Base-by-base conservation (phyloP, 2,113 vertebrate genomes). In the Xenus cinereus region DNA sequence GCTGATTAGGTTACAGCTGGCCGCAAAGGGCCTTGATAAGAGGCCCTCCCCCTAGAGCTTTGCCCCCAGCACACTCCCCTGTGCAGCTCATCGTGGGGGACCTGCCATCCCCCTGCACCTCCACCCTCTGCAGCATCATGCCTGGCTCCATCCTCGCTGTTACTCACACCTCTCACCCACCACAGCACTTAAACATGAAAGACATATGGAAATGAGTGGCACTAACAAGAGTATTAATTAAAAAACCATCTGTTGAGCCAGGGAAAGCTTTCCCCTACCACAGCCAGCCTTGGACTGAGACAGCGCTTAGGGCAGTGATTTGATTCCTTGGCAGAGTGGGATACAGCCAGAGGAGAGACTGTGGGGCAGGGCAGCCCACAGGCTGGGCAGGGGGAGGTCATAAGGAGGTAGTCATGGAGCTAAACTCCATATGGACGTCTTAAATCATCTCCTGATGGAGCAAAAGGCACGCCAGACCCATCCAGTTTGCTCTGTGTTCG, bases 151-250 rank as follows among this genome's bases (percentile, higher is more conserved):
- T 81, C 78, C 82, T 87, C 33, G 0, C 59, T 92, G 83, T 84
- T 69, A 66, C 92, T 95, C 92, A 91, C 97, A 95, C 94, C 84
- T 93, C 94, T 82, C 96, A 86, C 95, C 94, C 96, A 95, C 81
- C 86, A 81, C 92, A 57, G 83, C 74, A 48, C 76, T 91, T 88
- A 96, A 80, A 86, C 73, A 46, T 17, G 15, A 78, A 54, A 96
- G 86, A 83, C 90, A 95, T 95, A 95, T 93, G 96, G 96, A 94
- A 96, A 95, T 69, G 93, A 95, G 87, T 33, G 84, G 57, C 87
- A 89, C 76, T 86, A 75, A 93, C 82, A 16, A 50, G 62, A 93
- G 84, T 77, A 94, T 90, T 96, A 94, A 95, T 96, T 94, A 94
- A 93, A 93, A 94, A 94, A 2, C 71, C 93, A 94, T 95, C 95